Evolutionary conservation across 2,888 invertebrate species (phyloP), one percentile per base, ranked within the genome.

Genomic region (Drosophila pseudotalamancana): DNA sequence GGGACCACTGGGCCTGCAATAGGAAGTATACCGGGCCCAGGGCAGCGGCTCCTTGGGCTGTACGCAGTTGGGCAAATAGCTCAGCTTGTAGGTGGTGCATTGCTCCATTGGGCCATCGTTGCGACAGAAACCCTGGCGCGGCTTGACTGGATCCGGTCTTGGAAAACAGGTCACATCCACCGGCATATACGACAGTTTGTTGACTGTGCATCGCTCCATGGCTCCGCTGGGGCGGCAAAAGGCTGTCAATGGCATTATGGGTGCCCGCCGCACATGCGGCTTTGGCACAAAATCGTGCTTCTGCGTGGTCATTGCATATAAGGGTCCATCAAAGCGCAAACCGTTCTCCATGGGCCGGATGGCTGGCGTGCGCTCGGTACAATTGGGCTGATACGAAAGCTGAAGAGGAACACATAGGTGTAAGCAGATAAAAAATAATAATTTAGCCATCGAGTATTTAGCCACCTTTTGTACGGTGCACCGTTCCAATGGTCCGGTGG

Each of bases 221-320:
- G 79, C 77, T 1, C 78, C 88, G 14, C 65, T 75, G 11, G 90
- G 77, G 8, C 89, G 89, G 12, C 74, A 74, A 37, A 91, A 89
- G 6, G 87, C 75, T 1, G 87, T 77, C 0, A 61, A 43, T 0
- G 88, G 90, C 46, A 87, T 64, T 11, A 90, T 88, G 2, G 88
- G 89, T 3, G 62, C 51, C 11, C 90, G 87, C 1, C 83, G 87
- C 16, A 78, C 92, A 63, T 92, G 92, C 0, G 94, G 94, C 80
- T 95, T 95, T 0, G 94, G 93, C 25, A 94, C 94, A 84, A 92
- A 96, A 91, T 95, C 95, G 88, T 95, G 95, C 34, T 95, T 94
- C 72, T 95, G 94, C 0, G 95, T 95, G 2, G 96, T 96, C 63
- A 94, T 91, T 69, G 94, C 94, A 90, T 95, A 94, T 92, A 95